These are phyloP conservation scores for Tuta absoluta DNA, from an alignment of 2,888 invertebrate genomes.

Conservation along the genomic window DNA sequence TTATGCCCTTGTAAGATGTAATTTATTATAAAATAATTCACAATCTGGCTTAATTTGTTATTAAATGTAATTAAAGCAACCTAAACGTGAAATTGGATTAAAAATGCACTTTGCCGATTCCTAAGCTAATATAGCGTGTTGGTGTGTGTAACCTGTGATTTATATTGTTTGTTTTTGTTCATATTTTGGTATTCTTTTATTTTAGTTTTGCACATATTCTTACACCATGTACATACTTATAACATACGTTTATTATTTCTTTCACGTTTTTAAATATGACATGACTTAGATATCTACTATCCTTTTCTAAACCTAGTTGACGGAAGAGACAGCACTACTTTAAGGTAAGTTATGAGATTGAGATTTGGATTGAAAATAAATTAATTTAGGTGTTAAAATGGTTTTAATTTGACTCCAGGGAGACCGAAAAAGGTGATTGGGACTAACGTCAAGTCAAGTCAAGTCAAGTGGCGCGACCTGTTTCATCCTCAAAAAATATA, in stretches of 20 bases:
- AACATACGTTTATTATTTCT: neutral
- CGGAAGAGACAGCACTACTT: no score
- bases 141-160: neutral
- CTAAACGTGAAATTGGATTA: neutral
- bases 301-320: no score
- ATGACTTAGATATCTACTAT: no score
- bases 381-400: no score
- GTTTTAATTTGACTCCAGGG: no score
- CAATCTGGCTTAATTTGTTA: neutral
- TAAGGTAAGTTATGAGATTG: no score
- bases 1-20: neutral
- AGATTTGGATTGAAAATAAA: no score
- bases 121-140: neutral
- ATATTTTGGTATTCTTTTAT: neutral
- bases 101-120: slow-evolving; percentile 7
- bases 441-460: no score
- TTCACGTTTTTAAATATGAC: no score
- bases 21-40: neutral
- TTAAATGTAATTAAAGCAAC: slow-evolving; percentile 2
- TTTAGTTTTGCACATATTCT: neutral
- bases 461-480: no score
- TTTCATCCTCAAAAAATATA: no score
- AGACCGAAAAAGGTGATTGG: no score
- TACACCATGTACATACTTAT: neutral
- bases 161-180: neutral